Base-by-base conservation (phyloP, 1,140 invertebrate genomes). In the Drosophila subobscura region DNA sequence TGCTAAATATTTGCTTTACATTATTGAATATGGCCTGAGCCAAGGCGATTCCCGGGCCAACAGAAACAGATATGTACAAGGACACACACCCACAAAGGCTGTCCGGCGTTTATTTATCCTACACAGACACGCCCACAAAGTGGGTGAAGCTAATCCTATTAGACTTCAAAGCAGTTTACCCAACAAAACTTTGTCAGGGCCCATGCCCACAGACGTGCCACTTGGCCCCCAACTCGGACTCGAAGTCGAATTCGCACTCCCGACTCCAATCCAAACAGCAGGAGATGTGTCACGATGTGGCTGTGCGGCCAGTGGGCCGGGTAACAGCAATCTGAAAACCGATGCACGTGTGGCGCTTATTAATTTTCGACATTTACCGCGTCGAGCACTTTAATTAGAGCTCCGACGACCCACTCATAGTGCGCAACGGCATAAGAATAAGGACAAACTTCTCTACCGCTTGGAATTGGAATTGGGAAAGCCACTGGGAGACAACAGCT, bases 121-220 rank as follows among this genome's bases (percentile, higher is more conserved):
- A 66, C 46, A 56, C 51, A 71, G 59, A 49, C 73, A 61, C 70
- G 53, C 67, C 77, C 72, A 63, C 61, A 53, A 37, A 55, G 50
- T 56, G 60, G 46, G 49, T 27, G 42, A 55, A 16, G 57, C 74
- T 88, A 88, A 88, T 88, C 83, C 83, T 88, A 88, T 88, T 88
- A 88, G 83, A 88, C 83, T 88, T 88, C 83, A 88, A 88, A 88
- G 83, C 83, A 44, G 67, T 88, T 83, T 79, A 60, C 66, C 50
- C 71, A 66, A 83, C 84, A 83, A 37, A 88, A 88, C 83, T 88
- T 88, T 65, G 58, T 49, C 72, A 74, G 71, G 64, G 68, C 63
- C 70, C 41, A 50, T 63, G 68, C 64, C 77, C 74, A 74, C 64
- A 56, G 55, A 59, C 29, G 66, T 45, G 52, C 41, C 37, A 23